These are phyloP conservation scores for Motacilla tschutschensis DNA, from an alignment of 2,113 vertebrate genomes.

Conservation along the genomic window DNA sequence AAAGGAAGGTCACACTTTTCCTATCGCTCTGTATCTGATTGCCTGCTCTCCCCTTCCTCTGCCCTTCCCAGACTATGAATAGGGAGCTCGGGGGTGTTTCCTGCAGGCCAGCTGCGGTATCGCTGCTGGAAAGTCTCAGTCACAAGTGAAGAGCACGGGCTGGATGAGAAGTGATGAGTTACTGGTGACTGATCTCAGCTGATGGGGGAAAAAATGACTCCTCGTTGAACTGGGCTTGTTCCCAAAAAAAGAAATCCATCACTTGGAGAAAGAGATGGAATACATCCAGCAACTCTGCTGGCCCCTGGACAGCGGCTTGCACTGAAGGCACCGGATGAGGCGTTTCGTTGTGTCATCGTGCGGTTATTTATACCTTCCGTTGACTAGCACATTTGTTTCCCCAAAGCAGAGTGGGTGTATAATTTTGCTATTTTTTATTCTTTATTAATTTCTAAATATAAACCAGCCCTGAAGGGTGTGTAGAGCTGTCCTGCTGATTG, in stretches of 20 bases:
- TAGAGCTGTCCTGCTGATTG: constrained; percentile 30
- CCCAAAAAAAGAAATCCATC: not conserved
- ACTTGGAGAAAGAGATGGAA: not conserved
- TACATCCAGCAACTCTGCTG: not conserved
- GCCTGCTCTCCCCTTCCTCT: constrained; percentile 9
- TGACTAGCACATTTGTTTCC: constrained; percentile 41
- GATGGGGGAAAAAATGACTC: constrained; percentile 16
- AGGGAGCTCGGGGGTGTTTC: constrained; percentile 31
- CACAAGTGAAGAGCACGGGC: not conserved
- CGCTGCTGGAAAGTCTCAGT: not conserved
- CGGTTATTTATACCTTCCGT: constrained; percentile 49
- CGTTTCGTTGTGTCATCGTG: not conserved
- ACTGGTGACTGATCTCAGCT: constrained; percentile 17
- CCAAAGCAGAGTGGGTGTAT: constrained; percentile 30
- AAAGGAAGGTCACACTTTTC: constrained; percentile 40
- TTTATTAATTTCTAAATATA: constrained; percentile 63
- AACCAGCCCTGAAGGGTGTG: constrained; percentile 19
- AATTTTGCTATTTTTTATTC: constrained; percentile 50
- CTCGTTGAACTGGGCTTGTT: not conserved
- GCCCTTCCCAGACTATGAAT: constrained; percentile 2
- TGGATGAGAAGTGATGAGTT: constrained; percentile 4
- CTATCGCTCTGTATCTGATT: not conserved
- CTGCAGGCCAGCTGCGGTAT: constrained; percentile 4
- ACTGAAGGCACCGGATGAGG: constrained; percentile 3
- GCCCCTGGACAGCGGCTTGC: not conserved